Conservation (phyloP, 2,888 invertebrate species). For the Rotaria macrura region DNA sequence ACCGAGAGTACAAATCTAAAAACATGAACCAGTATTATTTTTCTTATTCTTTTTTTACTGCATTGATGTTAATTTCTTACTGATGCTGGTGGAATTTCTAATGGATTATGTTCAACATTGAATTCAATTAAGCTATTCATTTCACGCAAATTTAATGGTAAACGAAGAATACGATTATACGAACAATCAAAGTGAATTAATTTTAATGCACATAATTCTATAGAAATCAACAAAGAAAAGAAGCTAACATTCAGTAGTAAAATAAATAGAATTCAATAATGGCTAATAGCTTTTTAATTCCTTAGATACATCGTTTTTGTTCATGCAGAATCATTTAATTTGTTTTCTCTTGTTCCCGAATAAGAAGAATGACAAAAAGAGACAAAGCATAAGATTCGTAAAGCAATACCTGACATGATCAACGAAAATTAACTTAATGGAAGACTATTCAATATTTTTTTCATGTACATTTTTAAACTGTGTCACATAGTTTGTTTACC, state of each 20-base stretch:
- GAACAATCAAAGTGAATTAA: constrained; percentile 33
- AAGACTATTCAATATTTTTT: neutral
- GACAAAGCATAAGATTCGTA: neutral
- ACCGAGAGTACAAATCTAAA: constrained; percentile 75
- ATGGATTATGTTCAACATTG: constrained; percentile 73
- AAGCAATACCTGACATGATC: neutral
- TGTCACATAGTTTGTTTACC: no score
- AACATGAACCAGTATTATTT: neutral
- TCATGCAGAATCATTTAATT: neutral
- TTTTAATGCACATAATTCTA: constrained; percentile 31
- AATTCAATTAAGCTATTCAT: constrained; percentile 74
- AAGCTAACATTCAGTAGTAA: neutral
- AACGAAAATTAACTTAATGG: neutral
- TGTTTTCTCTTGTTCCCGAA: neutral
- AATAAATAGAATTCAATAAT: neutral
- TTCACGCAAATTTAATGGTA: constrained; percentile 75
- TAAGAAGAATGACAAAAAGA: neutral
- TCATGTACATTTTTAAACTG: no score
- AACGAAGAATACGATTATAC: constrained; percentile 23
- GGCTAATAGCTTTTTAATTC: neutral
- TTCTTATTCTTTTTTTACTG: no score
- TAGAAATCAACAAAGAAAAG: neutral
- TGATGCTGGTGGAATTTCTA: constrained; percentile 79
- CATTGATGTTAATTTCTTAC: constrained; percentile 53
- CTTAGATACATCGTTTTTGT: neutral